Percentiles rank a stretch among this genome's conserved stretches.
phyloP scores from a whole-genome alignment of 2,113 vertebrate genomes.

The Pterocles burchelli region DNA sequence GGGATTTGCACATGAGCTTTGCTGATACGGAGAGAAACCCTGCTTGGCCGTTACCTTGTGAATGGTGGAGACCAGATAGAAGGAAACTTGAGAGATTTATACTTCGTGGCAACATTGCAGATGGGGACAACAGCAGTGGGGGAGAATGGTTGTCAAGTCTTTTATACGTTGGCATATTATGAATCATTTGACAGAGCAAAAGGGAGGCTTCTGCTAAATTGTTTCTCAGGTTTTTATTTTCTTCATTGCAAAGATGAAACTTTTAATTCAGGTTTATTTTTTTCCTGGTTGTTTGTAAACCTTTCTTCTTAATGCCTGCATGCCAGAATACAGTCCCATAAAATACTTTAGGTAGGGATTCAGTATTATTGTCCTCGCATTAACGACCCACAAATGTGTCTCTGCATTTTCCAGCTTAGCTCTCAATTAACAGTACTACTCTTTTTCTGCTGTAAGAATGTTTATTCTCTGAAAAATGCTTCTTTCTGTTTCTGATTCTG shows the following conservation, averaged over 20 bases:
- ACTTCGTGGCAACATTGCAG: background rate
- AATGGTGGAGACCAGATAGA: background rate
- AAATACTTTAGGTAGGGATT: background rate
- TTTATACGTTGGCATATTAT: background rate
- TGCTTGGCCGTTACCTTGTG: background rate
- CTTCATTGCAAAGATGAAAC: background rate
- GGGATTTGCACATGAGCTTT: background rate
- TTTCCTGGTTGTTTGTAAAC: background rate
- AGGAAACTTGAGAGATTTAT: background rate
- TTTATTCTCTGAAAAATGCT: background rate
- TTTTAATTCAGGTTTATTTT: background rate
- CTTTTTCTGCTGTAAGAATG: background rate
- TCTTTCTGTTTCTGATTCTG: background rate
- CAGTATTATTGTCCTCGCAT: background rate
- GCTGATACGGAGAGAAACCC: background rate
- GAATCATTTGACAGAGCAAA: background rate
- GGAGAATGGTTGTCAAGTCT: background rate
- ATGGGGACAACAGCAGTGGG: background rate
- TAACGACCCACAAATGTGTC: background rate
- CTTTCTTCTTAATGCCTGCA: background rate
- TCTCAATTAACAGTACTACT: background rate
- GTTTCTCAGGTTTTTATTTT: background rate
- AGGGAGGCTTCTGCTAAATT: background rate
- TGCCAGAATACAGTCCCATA: background rate
- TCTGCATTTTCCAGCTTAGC: background rate